phyloP scores from a whole-genome alignment of 2,113 vertebrate genomes.

The Bubo blakistoni region DNA sequence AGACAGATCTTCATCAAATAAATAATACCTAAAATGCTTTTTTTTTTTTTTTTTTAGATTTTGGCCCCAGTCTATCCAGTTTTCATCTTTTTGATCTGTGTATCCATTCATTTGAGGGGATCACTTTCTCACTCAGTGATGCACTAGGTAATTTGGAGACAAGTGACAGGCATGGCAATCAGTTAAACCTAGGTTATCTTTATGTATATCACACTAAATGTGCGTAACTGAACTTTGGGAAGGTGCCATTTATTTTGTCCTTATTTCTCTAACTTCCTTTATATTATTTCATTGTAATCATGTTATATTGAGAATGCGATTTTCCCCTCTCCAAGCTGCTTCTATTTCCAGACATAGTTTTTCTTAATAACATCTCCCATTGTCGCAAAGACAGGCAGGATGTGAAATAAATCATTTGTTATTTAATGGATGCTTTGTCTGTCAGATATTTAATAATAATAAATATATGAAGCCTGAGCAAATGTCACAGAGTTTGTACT shows the following conservation, averaged over 20 bases:
- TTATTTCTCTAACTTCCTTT: not conserved
- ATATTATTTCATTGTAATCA: not conserved
- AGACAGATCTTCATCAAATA: not conserved
- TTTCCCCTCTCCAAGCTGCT: not conserved
- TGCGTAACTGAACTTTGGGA: not conserved
- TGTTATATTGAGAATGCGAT: not conserved
- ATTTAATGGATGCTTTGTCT: not conserved
- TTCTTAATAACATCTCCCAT: not conserved
- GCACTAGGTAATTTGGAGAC: not conserved
- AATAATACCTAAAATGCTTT: not conserved
- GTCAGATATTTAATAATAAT: not conserved
- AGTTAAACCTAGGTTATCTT: not conserved
- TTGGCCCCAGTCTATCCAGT: not conserved
- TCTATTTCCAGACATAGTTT: not conserved
- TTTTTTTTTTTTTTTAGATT: not conserved
- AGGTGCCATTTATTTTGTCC: not conserved
- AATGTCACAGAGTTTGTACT: not conserved
- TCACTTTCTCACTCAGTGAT: not conserved
- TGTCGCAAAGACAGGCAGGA: not conserved
- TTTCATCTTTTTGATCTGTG: not conserved
- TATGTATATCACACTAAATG: not conserved
- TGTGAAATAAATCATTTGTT: not conserved
- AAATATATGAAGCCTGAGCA: not conserved
- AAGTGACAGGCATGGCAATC: not conserved
- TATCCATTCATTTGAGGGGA: accelerated